Percentiles rank a stretch among this genome's conserved stretches.
These are phyloP conservation scores for Hippocampus zosterae DNA, from an alignment of 2,113 vertebrate species.

Conservation along the genomic window DNA sequence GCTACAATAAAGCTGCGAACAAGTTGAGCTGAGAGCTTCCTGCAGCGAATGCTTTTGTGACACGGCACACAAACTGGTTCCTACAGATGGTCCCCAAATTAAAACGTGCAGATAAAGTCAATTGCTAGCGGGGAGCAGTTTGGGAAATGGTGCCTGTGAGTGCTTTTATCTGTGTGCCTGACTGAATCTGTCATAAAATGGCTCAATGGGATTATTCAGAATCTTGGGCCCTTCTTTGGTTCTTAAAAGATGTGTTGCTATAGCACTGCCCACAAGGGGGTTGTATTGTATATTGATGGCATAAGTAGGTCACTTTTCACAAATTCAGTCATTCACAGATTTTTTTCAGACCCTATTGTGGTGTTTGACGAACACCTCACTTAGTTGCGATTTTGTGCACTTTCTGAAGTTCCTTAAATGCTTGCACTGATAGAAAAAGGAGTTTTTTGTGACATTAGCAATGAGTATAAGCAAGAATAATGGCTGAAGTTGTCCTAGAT, in stretches of 20 bases:
- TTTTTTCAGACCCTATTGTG: too few relatives aligned
- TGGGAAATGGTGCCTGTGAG: neutral
- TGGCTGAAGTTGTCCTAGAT: neutral
- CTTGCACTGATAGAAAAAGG: too few relatives aligned
- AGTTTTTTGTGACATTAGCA: too few relatives aligned
- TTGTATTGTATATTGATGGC: neutral
- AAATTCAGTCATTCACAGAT: too few relatives aligned
- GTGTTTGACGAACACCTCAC: too few relatives aligned
- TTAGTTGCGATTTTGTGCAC: too few relatives aligned
- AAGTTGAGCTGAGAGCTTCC: conserved; percentile 8
- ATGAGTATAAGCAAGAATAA: neutral
- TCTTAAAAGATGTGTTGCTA: neutral
- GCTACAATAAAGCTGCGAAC: conserved; percentile 6
- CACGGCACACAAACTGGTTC: neutral
- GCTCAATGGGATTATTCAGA: neutral
- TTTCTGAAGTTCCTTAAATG: too few relatives aligned
- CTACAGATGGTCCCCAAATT: conserved; percentile 29
- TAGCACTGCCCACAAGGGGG: neutral
- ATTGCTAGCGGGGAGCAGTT: conserved; percentile 3
- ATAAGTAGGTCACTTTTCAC: neutral
- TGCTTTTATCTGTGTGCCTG: neutral
- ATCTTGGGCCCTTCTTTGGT: neutral
- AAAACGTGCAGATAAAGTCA: conserved; percentile 27
- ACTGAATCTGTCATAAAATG: neutral
- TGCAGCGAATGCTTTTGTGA: neutral